Conservation (phyloP, 2,888 invertebrate species). For the Rhopalosiphum nymphaeae region DNA sequence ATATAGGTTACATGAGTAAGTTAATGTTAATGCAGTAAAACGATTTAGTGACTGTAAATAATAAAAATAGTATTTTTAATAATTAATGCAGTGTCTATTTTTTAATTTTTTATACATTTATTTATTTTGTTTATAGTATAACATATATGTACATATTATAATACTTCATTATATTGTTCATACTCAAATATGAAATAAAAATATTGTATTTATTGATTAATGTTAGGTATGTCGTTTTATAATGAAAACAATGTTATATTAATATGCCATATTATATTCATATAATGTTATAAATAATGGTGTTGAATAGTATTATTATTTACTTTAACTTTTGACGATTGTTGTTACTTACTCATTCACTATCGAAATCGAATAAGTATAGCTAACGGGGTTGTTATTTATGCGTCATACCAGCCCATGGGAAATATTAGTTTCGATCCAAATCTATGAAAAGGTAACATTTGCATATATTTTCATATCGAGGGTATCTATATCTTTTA, state of each 20-base stretch:
- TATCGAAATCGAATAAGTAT: constrained; percentile 2
- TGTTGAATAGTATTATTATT: not conserved
- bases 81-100: not conserved
- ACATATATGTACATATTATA: not conserved
- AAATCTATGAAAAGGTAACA: constrained; percentile 36
- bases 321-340: not conserved
- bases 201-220: not conserved
- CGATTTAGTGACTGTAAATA: not conserved
- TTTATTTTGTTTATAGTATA: not conserved
- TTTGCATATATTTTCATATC: constrained; percentile 26
- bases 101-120: not conserved
- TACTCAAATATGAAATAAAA: not conserved
- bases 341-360: not conserved
- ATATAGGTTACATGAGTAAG: not conserved
- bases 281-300: not conserved
- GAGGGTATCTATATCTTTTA: constrained; percentile 8
- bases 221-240: not conserved
- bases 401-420: not conserved
- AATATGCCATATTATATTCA: not conserved
- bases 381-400: not conserved
- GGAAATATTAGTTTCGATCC: constrained; percentile 55
- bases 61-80: not conserved
- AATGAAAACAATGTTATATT: not conserved
- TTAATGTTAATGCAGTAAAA: not conserved
- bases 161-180: not conserved